These are phyloP conservation scores for Lithobates sylvaticus DNA, from an alignment of 2,797 vertebrate species.

Conservation along the genomic window DNA sequence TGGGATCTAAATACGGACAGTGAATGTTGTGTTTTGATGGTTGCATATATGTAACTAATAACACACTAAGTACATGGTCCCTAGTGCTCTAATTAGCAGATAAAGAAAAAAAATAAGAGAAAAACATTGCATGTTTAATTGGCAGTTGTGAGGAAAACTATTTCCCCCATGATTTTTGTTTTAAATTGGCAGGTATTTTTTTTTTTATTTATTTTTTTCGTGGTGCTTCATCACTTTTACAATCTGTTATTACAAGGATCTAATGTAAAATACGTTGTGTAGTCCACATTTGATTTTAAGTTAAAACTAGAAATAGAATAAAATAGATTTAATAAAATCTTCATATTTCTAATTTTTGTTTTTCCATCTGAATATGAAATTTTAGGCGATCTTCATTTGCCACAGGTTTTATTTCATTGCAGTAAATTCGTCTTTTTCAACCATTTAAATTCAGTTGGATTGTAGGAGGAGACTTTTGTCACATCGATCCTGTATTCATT, in stretches of 20 bases:
- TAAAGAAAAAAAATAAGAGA: conserved; percentile 28
- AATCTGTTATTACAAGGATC: conserved; percentile 21
- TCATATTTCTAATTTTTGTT: too few species aligned
- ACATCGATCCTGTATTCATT: too few species aligned
- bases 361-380: too few species aligned
- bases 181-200: conserved; percentile 37
- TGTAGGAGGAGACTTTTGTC: too few species aligned
- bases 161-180: conserved; percentile 18
- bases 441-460: too few species aligned
- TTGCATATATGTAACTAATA: conserved; percentile 55
- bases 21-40: conserved; percentile 45
- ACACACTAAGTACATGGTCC: conserved; percentile 37
- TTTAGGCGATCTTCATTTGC: too few species aligned
- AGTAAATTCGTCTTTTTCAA: too few species aligned
- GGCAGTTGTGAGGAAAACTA: not conserved
- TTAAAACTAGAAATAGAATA: too few species aligned
- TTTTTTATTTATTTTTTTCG: conserved; percentile 12
- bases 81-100: conserved; percentile 55
- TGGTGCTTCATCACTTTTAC: conserved; percentile 42
- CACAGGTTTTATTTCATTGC: too few species aligned
- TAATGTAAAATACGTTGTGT: not conserved
- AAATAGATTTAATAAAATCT: too few species aligned
- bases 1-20: not conserved
- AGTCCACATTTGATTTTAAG: too few species aligned
- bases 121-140: conserved; percentile 41